Conservation (phyloP, 2,888 invertebrate species). For the Syritta pipiens region DNA sequence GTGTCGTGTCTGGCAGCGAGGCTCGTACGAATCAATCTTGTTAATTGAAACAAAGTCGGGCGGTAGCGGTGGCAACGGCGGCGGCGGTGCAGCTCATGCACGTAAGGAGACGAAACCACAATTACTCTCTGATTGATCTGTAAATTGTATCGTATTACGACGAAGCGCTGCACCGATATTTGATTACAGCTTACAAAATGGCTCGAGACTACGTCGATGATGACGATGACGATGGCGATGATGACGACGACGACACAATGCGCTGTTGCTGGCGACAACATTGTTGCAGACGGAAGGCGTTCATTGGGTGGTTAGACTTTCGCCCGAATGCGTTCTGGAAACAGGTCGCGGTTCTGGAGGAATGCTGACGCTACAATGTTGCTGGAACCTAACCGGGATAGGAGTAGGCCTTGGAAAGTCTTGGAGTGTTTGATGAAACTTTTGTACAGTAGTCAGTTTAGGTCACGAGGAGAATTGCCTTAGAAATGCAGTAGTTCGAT, state of each 20-base stretch:
- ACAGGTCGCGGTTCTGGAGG: too few species aligned
- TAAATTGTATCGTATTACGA: slow-evolving; percentile 66
- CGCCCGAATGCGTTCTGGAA: too few species aligned
- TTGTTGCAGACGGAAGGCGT: too few species aligned
- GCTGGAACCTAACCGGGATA: too few species aligned
- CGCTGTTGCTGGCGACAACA: too few species aligned
- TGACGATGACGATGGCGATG: not conserved
- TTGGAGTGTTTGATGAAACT: too few species aligned
- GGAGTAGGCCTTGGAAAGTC: too few species aligned
- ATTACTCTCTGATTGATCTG: slow-evolving; percentile 67
- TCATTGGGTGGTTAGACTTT: too few species aligned
- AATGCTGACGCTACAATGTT: too few species aligned
- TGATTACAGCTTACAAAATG: slow-evolving; percentile 47
- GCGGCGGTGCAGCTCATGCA: slow-evolving; percentile 22
- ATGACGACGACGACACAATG: not conserved
- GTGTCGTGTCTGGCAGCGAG: slow-evolving; percentile 36
- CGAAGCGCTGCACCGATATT: slow-evolving; percentile 23
- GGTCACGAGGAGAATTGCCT: too few species aligned
- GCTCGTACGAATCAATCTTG: slow-evolving; percentile 53
- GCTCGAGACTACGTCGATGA: slow-evolving; percentile 3
- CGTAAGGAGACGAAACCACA: slow-evolving; percentile 60
- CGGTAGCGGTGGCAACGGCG: not conserved
- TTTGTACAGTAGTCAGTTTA: too few species aligned
- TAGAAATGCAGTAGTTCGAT: too few species aligned
- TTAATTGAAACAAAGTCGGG: slow-evolving; percentile 64